Percentiles rank a stretch among this genome's conserved stretches.
Conservation (phyloP, 1,140 invertebrate genomes). For the Matsumurasca onukii region DNA sequence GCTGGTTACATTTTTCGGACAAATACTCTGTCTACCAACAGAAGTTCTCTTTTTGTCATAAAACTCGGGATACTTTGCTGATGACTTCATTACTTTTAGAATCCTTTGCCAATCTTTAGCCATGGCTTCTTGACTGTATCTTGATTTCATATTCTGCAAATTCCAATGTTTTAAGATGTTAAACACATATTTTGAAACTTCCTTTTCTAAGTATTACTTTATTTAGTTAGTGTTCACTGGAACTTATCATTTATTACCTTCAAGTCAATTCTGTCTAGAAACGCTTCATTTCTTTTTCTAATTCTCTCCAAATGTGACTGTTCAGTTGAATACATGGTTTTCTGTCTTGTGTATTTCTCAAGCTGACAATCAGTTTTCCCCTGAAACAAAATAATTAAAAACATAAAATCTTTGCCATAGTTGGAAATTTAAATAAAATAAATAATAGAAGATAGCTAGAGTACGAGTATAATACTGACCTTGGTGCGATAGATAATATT, state of each 20-base stretch:
- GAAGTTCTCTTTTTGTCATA: neutral
- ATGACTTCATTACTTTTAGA: constrained; percentile 1
- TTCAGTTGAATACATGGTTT: neutral
- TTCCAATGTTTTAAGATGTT: neutral
- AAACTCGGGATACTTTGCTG: constrained; percentile 15
- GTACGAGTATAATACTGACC: neutral
- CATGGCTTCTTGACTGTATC: neutral
- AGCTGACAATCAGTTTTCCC: constrained; percentile 4
- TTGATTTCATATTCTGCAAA: constrained; percentile 6
- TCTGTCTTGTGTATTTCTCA: neutral
- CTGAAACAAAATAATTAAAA: no score
- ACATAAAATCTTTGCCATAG: no score
- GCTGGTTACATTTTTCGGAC: no score
- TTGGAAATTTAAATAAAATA: no score
- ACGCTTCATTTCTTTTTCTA: neutral
- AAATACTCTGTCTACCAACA: no score
- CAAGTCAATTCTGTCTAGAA: neutral
- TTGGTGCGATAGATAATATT: constrained; percentile 1
- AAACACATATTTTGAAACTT: neutral
- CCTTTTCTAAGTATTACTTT: neutral
- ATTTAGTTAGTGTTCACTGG: neutral
- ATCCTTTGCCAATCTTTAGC: constrained; percentile 8
- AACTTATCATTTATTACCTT: neutral
- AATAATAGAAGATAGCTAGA: no score
- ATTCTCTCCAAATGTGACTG: neutral